phyloP scores from a whole-genome alignment of 2,797 vertebrate species.

The Halcyon chelicuti region DNA sequence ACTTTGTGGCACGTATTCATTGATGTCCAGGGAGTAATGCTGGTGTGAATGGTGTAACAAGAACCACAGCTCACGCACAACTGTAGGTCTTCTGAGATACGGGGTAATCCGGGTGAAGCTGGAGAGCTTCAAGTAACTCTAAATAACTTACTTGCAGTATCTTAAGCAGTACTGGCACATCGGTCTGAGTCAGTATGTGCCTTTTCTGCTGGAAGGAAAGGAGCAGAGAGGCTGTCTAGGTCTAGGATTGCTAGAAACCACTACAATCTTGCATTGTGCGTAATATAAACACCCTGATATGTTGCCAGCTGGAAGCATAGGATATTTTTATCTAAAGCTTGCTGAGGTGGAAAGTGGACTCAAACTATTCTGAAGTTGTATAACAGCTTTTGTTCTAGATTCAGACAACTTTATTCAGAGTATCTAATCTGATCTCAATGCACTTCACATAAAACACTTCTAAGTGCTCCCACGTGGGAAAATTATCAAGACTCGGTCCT shows the following conservation, averaged over 20 bases:
- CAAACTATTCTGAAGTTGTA: neutral
- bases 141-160: neutral
- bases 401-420: neutral
- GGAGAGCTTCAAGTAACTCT: neutral
- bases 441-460: neutral
- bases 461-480: neutral
- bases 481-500: neutral
- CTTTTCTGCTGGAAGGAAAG: neutral
- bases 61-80: neutral
- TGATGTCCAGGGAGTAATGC: neutral
- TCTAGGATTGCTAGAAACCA: neutral
- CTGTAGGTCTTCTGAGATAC: neutral
- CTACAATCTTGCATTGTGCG: neutral
- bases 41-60: neutral
- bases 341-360: neutral
- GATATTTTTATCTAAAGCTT: neutral
- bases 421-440: neutral
- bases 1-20: neutral
- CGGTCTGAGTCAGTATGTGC: neutral
- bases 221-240: neutral
- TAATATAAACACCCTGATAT: neutral
- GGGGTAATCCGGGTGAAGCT: neutral
- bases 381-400: neutral
- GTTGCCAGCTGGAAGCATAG: neutral
- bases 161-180: neutral